A percentile compares a stretch with the other conserved stretches of the same genome.
These are phyloP conservation scores for Takifugu bimaculatus DNA, from an alignment of 2,113 vertebrate species.

Conservation along the genomic window DNA sequence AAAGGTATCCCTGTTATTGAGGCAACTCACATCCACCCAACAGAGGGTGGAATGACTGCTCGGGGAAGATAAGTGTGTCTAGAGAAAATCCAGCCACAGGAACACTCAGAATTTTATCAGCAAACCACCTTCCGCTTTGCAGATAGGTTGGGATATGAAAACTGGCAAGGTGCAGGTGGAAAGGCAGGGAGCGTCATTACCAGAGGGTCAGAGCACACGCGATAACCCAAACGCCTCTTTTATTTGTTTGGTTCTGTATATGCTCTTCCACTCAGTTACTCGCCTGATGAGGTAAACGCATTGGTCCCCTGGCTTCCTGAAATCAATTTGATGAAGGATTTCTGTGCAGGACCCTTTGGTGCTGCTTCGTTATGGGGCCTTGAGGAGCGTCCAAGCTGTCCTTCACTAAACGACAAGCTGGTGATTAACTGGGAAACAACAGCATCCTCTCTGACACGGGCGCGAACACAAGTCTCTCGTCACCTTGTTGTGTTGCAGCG, in stretches of 20 bases:
- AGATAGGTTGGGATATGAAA: slow-evolving; percentile 52
- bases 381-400: slow-evolving; percentile 15
- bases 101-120: slow-evolving; percentile 61
- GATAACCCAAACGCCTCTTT: slow-evolving; percentile 49
- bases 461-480: slow-evolving; percentile 22
- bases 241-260: slow-evolving; percentile 59
- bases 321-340: slow-evolving; percentile 59
- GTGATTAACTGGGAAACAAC: slow-evolving; percentile 45
- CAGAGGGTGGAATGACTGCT: slow-evolving; percentile 57
- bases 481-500: slow-evolving; percentile 21
- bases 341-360: slow-evolving; percentile 35
- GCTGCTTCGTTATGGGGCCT: slow-evolving; percentile 28
- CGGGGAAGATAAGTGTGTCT: slow-evolving; percentile 64
- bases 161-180: slow-evolving; percentile 59
- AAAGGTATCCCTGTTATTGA: slow-evolving; percentile 35
- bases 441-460: slow-evolving; percentile 29
- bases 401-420: slow-evolving; percentile 17
- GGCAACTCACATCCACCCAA: slow-evolving; percentile 44
- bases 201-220: slow-evolving; percentile 31
- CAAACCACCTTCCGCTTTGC: slow-evolving; percentile 42
- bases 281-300: slow-evolving; percentile 61
- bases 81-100: slow-evolving; percentile 53
- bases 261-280: slow-evolving; percentile 47
- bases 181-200: slow-evolving; percentile 57
- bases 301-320: slow-evolving; percentile 50